Percentiles rank a stretch among this genome's conserved stretches.
These are phyloP conservation scores for Drosophila mayri DNA, from an alignment of 1,140 invertebrate genomes.

Conservation along the genomic window DNA sequence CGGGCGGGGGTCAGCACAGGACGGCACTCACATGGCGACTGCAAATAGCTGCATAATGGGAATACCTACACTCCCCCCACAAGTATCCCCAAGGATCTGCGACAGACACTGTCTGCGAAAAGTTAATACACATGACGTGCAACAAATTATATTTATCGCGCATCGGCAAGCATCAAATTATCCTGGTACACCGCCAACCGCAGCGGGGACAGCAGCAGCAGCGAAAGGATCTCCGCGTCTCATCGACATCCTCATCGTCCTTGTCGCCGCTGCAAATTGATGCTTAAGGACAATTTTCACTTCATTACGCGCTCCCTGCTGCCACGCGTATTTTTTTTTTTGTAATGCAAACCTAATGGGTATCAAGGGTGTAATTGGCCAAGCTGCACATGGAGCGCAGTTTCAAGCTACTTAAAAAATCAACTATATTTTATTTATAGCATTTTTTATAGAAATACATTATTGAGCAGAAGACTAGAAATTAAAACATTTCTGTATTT, in stretches of 20 bases:
- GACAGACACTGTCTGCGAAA: conserved; percentile 71
- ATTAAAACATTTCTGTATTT: too few species aligned
- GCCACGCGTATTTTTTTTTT: conserved; percentile 24
- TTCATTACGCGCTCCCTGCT: conserved; percentile 72
- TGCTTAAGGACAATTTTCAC: conserved; percentile 85
- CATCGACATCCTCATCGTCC: conserved; percentile 18
- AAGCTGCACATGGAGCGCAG: not conserved
- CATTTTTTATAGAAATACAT: not conserved
- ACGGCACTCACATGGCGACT: conserved; percentile 21
- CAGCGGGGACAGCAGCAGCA: conserved; percentile 21
- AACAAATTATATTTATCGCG: conserved; percentile 85
- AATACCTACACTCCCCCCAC: conserved; percentile 12
- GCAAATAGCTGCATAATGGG: conserved; percentile 73
- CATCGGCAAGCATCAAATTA: conserved; percentile 84
- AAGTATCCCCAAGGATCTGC: not conserved
- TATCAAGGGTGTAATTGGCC: conserved; percentile 29
- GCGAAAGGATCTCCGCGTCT: conserved; percentile 20
- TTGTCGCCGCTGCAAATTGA: conserved; percentile 72
- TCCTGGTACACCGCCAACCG: conserved; percentile 55
- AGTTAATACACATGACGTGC: conserved; percentile 84
- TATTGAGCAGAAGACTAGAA: not conserved
- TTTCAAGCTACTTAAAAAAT: not conserved
- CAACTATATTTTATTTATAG: not conserved
- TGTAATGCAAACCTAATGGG: conserved; percentile 39
- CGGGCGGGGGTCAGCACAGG: conserved; percentile 69